Evolutionary conservation across 2,888 invertebrate genomes (phyloP).

Genomic region (Tribolium freemani): DNA sequence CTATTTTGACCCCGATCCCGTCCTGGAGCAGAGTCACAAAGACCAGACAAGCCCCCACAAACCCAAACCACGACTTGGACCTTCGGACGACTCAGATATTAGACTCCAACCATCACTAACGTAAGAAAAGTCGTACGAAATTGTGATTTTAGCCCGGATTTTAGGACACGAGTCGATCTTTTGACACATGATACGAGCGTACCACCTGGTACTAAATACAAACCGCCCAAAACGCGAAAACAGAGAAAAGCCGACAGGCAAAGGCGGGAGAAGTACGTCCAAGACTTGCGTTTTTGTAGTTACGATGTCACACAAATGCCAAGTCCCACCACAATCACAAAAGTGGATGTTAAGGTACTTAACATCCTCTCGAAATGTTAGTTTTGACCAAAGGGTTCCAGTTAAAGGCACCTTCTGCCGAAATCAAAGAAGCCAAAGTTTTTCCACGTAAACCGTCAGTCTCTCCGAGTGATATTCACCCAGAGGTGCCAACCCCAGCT

Average conservation of each 20-base stretch:
- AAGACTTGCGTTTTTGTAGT: slow-evolving; percentile 57
- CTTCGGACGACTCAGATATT: neutral
- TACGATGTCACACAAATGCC: slow-evolving; percentile 57
- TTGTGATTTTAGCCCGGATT: neutral
- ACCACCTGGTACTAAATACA: slow-evolving; percentile 49
- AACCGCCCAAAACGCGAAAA: slow-evolving; percentile 52
- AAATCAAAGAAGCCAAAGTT: slow-evolving; percentile 61
- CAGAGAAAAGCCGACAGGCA: slow-evolving; percentile 50
- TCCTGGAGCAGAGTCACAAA: slow-evolving; percentile 3
- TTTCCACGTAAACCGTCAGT: slow-evolving; percentile 58
- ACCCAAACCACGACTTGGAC: neutral
- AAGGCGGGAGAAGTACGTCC: slow-evolving; percentile 51
- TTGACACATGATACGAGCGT: neutral
- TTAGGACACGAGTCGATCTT: slow-evolving; percentile 48
- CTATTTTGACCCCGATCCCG: slow-evolving; percentile 9
- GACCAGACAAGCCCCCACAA: neutral
- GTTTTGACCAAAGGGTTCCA: slow-evolving; percentile 39
- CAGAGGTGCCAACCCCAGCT: slow-evolving; percentile 56
- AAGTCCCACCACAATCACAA: slow-evolving; percentile 53
- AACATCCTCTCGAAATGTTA: neutral
- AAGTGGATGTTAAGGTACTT: slow-evolving; percentile 49
- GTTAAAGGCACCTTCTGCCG: slow-evolving; percentile 62
- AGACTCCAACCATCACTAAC: slow-evolving; percentile 14
- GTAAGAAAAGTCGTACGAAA: neutral
- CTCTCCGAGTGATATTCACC: slow-evolving; percentile 58